phyloP scores from a whole-genome alignment of 2,797 vertebrate species.

The Dendrocincla tyrannina region DNA sequence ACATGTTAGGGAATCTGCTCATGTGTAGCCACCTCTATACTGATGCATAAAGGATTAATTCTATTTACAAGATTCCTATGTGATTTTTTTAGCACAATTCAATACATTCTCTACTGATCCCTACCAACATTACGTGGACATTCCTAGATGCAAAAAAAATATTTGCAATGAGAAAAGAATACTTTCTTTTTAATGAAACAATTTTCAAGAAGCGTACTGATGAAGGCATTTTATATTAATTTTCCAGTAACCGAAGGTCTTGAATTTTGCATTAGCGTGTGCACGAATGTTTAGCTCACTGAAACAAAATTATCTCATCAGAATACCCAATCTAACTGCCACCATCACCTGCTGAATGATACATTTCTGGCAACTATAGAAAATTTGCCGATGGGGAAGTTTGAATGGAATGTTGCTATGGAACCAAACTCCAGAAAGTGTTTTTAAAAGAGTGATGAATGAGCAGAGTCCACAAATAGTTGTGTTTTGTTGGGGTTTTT shows the following conservation, averaged over 20 bases:
- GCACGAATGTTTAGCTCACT: background rate
- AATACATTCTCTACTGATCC: background rate
- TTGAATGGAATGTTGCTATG: slow-evolving; percentile 51
- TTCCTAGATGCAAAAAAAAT: background rate
- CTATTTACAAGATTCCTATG: background rate
- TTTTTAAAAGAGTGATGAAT: slow-evolving; percentile 49
- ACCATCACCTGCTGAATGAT: slow-evolving; percentile 23
- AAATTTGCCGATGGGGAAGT: background rate
- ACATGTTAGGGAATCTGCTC: background rate
- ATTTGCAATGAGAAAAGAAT: background rate
- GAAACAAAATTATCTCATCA: background rate
- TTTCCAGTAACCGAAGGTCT: slow-evolving; percentile 17
- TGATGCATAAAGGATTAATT: background rate
- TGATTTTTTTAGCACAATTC: background rate
- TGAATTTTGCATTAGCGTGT: background rate
- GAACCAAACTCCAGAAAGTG: slow-evolving; percentile 36
- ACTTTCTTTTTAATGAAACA: slow-evolving; percentile 25
- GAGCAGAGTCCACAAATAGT: slow-evolving; percentile 1
- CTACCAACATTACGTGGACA: background rate
- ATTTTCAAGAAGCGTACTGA: background rate
- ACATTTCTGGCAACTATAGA: slow-evolving; percentile 19
- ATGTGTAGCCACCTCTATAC: background rate
- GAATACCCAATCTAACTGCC: background rate
- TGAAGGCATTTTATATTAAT: background rate
- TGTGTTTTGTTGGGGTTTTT: background rate